Evolutionary conservation across 2,888 invertebrate species (phyloP), one percentile per base, ranked within the genome.

Genomic region (Synergus laeviventris): DNA sequence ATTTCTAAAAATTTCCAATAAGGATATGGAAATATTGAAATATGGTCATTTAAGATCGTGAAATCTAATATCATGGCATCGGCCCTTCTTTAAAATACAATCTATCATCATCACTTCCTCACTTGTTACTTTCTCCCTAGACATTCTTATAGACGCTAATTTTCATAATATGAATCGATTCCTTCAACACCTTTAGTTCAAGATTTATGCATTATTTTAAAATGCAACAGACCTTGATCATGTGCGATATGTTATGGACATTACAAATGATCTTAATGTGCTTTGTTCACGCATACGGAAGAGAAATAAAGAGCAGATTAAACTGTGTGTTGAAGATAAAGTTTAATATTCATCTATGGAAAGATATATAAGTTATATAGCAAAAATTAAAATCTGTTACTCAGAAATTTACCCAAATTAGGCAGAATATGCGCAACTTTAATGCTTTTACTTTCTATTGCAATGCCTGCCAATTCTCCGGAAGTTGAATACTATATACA

Each of bases 221-320:
- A 66, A 45, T 45, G 45, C 66, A 66, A 14, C 16, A 66, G 45
- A 66, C 66, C 66, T 66, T 31, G 45, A 21, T 66, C 24, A 31
- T 11, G 16, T 66, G 24, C 24, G 16, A 45, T 66, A 66, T 66
- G 14, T 24, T 31, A 31, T 31, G n/a, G 16, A 45, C 45, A 12
- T 31, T n/a, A 45, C 31, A 66, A 66, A 66, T 24, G 42, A 16
- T 31, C 8, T 62, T 2, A 66, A 66, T 49, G 66, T 9, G 45
- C n/a, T 31, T 49, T 45, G 24, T 2, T 45, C 66, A 66, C 66
- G 66, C 66, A 66, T 14, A 45, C 31, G 66, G 66, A 66, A 66
- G 45, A 16, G 16, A 66, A 66, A 64, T 56, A 9, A 56, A 56
- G 2, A 49, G 16, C 18, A 21, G 21, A 56, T 21, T 21, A 56